Base-by-base conservation (phyloP, 92 coral and sea anemone genomes). In the Parazoanthus atlanticus region DNA sequence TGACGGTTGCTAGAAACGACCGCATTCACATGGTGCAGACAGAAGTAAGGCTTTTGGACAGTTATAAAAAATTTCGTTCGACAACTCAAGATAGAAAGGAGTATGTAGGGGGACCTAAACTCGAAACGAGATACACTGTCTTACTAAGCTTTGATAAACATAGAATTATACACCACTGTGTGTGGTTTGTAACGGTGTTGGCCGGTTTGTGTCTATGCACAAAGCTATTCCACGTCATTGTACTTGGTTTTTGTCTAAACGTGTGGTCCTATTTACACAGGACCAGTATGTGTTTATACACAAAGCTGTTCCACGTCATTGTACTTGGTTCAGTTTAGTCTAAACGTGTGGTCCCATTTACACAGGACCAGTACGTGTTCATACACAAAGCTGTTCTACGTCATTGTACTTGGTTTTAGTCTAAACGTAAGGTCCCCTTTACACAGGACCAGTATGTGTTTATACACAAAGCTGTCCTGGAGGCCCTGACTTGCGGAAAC, bases 401-500 rank as follows among this genome's bases (percentile, higher is more conserved):
- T 3, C 67, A 17, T 1, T 17, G 6, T 61, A 21, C 5, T 61
- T 23, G 0, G 67, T 61, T 23, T 61, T 61, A 23, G 56, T 49
- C 17, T 21, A 61, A 61, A 6, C 8, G 26, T 23, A 6, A 31
- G 41, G 56, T 49, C 56, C 31, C 23, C 2, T 83, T 36, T 29
- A 13, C 36, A 17, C 72, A 83, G 86, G 78, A 83, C n/a, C 86
- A 83, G 26, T 83, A 83, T 26, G 58, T 83, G 36, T 67, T 83
- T 21, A 49, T 49, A 23, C 78, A 83, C 86, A 83, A 83, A 43
- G 86, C 86, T 6, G 75, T 83, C 19, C 67, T 61, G 15, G 86
- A 83, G 31, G 86, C 86, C 32, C 73, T 83, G 26, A 83, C 86
- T 29, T 83, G 86, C 15, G 86, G 78, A 8, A 83, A 83, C 61